Base-by-base conservation (phyloP, 2,113 vertebrate species). In the Trematomus loennbergii region DNA sequence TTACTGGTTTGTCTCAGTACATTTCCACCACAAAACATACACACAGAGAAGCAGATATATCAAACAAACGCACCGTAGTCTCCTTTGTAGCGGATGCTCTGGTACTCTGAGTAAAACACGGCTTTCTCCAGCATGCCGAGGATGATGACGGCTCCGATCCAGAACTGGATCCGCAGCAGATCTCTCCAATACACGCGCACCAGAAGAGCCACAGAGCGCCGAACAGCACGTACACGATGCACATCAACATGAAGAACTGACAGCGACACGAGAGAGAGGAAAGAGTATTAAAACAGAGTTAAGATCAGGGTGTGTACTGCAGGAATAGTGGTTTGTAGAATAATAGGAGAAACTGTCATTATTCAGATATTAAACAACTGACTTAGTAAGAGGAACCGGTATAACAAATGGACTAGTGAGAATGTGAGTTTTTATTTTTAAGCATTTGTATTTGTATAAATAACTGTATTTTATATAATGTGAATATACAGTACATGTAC, bases 231-330 rank as follows among this genome's bases (percentile, higher is more conserved):
- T 99, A 99, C 8, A 99, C 96, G 12, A 98, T 97, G 81, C 97
- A 98, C 97, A 99, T 98, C 83, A 96, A 95, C 97, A 99, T 97
- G 94, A 97, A 98, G 94, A 98, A 99, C 97, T 99, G 91, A 0
- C 48, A 53, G 0, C 78, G n/a, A 69, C 48, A 85, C 53, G 78
- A 43, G 48, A n/a, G 43, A 12, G 10, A 22, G 7, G 29, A 22
- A 59, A 22, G 29, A 18, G 20, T 13, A 22, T 3, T 25, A 3
- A 36, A 20, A 16, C 6, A 25, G 12, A 48, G 20, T 15, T 25
- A 20, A n/a, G 13, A 50, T 16, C 36, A 36, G 36, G 7, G 36
- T 36, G 4, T 36, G 36, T 36, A 36, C 33, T 36, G 33, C 4
- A 6, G 5, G 5, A 36, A 7, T 36, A 5, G 1, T 36, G 36